Evolutionary conservation across 1,140 invertebrate species (phyloP).

Genomic region (fruit fly (Drosophila melanogaster)): DNA sequence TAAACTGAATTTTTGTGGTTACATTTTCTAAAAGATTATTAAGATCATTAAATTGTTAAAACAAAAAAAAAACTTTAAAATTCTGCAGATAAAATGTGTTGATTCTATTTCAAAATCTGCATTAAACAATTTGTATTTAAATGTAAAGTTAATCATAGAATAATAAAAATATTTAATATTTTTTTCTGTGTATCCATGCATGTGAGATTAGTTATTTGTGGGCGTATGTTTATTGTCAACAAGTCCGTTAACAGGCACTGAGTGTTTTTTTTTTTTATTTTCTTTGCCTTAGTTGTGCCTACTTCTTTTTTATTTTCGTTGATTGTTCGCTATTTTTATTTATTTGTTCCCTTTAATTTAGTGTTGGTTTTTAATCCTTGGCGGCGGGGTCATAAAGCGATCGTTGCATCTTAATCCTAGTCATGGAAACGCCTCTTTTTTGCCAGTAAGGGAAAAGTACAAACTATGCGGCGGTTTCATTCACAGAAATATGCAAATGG

Average conservation of each 20-base stretch:
- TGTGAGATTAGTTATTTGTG: constrained; percentile 13
- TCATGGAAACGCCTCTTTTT: constrained; percentile 4
- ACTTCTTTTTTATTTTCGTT: constrained; percentile 17
- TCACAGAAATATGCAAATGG: constrained; percentile 46
- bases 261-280: constrained; percentile 41
- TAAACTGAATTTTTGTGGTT: too few relatives aligned
- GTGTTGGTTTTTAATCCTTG: constrained; percentile 9
- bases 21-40: not conserved
- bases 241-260: constrained; percentile 47
- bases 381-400: constrained; percentile 20
- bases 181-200: not conserved
- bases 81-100: too few relatives aligned
- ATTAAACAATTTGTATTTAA: not conserved
- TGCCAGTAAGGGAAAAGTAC: constrained; percentile 22
- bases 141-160: not conserved
- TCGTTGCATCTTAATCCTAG: constrained; percentile 30
- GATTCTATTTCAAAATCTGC: too few relatives aligned
- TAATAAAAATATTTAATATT: not conserved
- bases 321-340: not conserved
- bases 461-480: constrained; percentile 49
- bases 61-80: too few relatives aligned
- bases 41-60: not conserved
- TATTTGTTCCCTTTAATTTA: constrained; percentile 7
- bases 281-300: constrained; percentile 7
- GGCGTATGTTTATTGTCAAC: constrained; percentile 46